Conservation (phyloP, 2,888 invertebrate species). For the Spilosoma lubricipeda region DNA sequence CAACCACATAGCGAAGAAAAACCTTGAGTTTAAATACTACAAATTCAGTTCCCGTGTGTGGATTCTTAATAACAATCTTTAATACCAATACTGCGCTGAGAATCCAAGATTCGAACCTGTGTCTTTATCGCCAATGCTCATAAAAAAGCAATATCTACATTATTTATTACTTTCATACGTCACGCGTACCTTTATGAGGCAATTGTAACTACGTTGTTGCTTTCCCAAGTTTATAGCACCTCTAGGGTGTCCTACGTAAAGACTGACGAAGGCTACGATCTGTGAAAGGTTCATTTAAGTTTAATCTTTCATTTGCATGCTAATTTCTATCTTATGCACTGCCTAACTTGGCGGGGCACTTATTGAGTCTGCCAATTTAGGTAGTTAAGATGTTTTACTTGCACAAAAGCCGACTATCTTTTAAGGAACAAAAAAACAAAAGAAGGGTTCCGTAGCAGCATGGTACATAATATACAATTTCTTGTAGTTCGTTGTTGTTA, state of each 20-base stretch:
- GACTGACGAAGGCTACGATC: slow-evolving; percentile 25
- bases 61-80: background rate
- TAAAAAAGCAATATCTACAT: slow-evolving; percentile 12
- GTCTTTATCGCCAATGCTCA: background rate
- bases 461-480: too few relatives aligned
- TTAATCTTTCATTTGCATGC: slow-evolving; percentile 48
- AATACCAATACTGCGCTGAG: background rate
- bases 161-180: slow-evolving; percentile 11
- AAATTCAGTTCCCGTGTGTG: background rate
- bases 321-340: slow-evolving; percentile 28
- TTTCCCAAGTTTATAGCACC: slow-evolving; percentile 18
- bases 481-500: too few relatives aligned
- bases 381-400: background rate
- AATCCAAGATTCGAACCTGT: background rate
- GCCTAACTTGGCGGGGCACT: background rate
- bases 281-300: slow-evolving; percentile 37
- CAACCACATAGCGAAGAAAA: too few relatives aligned
- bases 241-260: slow-evolving; percentile 11
- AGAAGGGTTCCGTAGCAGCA: too few relatives aligned
- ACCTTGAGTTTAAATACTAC: background rate
- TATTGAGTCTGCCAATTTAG: background rate
- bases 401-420: background rate
- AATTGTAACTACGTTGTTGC: slow-evolving; percentile 18
- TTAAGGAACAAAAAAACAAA: too few relatives aligned
- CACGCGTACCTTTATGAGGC: slow-evolving; percentile 17